These are phyloP conservation scores for Xiphydria camelus DNA, from an alignment of 2,888 invertebrate genomes.

Conservation along the genomic window DNA sequence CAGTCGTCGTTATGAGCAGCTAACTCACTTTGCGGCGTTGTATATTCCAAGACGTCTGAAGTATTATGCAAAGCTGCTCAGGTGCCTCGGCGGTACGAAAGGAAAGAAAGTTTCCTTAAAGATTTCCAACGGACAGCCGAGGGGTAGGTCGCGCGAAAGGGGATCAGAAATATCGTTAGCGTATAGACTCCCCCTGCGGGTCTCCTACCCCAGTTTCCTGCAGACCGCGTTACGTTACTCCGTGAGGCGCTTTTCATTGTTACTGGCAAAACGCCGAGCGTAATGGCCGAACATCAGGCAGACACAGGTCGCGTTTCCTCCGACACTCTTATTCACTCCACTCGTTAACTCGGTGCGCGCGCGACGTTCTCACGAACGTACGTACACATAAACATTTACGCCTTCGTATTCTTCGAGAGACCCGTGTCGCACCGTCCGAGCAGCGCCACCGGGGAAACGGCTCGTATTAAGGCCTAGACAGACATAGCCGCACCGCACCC, in stretches of 20 bases:
- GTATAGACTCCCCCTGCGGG: not conserved
- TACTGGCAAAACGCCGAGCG: conserved; percentile 43
- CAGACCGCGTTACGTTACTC: conserved; percentile 35
- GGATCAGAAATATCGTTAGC: not conserved
- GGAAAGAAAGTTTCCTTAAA: not conserved
- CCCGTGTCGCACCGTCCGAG: too few species aligned
- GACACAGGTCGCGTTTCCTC: conserved; percentile 24
- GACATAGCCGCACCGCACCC: too few species aligned
- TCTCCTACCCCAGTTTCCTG: not conserved
- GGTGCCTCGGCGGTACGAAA: too few species aligned
- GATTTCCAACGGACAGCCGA: not conserved
- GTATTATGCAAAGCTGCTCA: too few species aligned
- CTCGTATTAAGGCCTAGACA: too few species aligned
- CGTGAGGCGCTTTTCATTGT: conserved; percentile 37
- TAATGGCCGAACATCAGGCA: conserved; percentile 30
- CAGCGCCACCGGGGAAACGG: too few species aligned
- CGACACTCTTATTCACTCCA: conserved; percentile 20
- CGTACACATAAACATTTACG: not conserved
- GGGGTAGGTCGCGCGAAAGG: not conserved
- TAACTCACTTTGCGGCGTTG: too few species aligned
- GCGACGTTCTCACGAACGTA: not conserved
- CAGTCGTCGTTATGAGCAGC: too few species aligned
- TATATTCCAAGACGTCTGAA: too few species aligned
- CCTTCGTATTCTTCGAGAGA: too few species aligned
- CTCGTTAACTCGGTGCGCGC: conserved; percentile 11